A percentile compares a stretch with the other conserved stretches of the same genome.
Conservation (phyloP, 2,797 vertebrate genomes). For the Crenuchus spilurus region DNA sequence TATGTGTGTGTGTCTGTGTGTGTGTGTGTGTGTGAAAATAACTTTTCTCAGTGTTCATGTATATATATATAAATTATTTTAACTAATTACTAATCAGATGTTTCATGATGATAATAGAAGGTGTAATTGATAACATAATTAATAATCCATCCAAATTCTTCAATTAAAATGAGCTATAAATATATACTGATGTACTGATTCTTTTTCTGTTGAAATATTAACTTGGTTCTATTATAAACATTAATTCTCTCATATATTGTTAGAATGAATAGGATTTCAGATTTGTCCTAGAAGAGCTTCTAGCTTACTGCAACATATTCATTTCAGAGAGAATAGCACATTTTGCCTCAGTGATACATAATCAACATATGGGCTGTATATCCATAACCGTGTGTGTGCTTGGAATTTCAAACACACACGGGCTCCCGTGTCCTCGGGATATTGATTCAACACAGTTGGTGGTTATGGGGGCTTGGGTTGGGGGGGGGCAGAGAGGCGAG, state of each 20-base stretch:
- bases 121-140: neutral
- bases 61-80: neutral
- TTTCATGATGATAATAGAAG: neutral
- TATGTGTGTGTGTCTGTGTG: too few species aligned
- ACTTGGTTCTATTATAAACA: too few species aligned
- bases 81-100: neutral
- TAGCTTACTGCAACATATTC: constrained; percentile 28
- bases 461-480: constrained; percentile 41
- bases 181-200: neutral
- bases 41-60: too few species aligned
- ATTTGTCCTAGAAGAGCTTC: constrained; percentile 3
- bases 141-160: neutral
- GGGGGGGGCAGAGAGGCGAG: constrained; percentile 38
- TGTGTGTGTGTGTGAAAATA: neutral
- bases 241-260: neutral
- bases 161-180: neutral
- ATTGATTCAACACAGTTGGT: constrained; percentile 74
- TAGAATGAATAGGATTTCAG: neutral
- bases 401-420: constrained; percentile 55
- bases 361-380: constrained; percentile 36
- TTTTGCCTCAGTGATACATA: constrained; percentile 35
- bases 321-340: constrained; percentile 19
- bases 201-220: too few species aligned
- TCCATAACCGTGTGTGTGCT: constrained; percentile 57
- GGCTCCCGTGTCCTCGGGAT: constrained; percentile 70